A percentile compares a stretch with the other conserved stretches of the same genome.
Conservation (phyloP, 2,113 vertebrate species). For the rabbit (Oryctolagus cuniculus) region DNA sequence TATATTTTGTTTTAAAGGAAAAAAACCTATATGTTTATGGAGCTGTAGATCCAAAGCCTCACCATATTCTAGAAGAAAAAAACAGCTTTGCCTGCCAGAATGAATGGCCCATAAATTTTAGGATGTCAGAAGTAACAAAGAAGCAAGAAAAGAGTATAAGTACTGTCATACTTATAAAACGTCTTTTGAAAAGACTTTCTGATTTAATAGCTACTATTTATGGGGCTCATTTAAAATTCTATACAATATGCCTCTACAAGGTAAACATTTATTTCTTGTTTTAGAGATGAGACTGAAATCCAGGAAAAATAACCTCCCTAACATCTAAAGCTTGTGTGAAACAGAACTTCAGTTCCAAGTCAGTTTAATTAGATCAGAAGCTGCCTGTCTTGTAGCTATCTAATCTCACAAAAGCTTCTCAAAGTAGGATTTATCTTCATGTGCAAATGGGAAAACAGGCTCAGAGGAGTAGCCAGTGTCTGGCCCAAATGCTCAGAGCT, state of each 20-base stretch:
- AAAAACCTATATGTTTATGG: neutral
- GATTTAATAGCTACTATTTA: conserved; percentile 26
- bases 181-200: conserved; percentile 3
- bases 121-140: conserved; percentile 27
- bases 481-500: neutral
- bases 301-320: neutral
- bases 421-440: neutral
- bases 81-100: neutral
- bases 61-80: conserved; percentile 8
- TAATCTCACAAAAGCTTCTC: neutral
- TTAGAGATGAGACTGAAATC: conserved; percentile 27
- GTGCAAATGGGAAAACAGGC: neutral
- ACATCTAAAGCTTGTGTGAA: neutral
- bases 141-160: neutral
- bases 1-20: neutral
- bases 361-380: neutral
- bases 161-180: neutral
- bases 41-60: neutral
- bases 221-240: conserved; percentile 38
- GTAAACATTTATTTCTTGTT: neutral
- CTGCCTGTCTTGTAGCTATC: neutral
- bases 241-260: neutral
- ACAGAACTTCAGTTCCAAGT: neutral
- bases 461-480: neutral
- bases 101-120: neutral